Percentiles rank a stretch among this genome's conserved stretches.
Evolutionary conservation across 2,888 invertebrate genomes (phyloP).

Genomic region (Ceratothoa steindachneri): DNA sequence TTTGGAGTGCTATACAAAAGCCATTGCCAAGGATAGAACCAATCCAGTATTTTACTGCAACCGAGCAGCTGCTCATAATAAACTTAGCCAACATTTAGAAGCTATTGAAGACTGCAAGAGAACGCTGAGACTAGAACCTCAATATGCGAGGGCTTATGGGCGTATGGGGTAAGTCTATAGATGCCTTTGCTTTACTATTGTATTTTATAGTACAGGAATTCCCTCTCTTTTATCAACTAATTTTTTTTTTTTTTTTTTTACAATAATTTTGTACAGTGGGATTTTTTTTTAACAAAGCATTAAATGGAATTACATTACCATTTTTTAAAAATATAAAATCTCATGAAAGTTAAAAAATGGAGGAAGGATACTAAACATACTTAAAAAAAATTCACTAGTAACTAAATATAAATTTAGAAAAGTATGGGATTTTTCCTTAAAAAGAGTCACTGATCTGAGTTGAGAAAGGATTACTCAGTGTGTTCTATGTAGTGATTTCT

Average conservation of each 20-base stretch:
- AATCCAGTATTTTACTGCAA: constrained; percentile 97
- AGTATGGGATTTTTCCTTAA: too few relatives aligned
- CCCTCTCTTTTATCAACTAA: not conserved
- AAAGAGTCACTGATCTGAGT: too few relatives aligned
- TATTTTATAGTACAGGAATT: not conserved
- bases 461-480: too few relatives aligned
- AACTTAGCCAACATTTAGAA: constrained; percentile 73
- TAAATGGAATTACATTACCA: too few relatives aligned
- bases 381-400: too few relatives aligned
- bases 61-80: constrained; percentile 90
- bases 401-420: too few relatives aligned
- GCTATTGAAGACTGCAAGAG: constrained; percentile 87
- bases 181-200: too few relatives aligned
- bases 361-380: too few relatives aligned
- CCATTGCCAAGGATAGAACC: constrained; percentile 76
- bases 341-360: too few relatives aligned
- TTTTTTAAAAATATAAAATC: too few relatives aligned
- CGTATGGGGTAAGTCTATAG: constrained; percentile 67
- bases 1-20: constrained; percentile 73
- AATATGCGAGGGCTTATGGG: constrained; percentile 92
- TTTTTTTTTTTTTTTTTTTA: not conserved
- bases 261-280: constrained; percentile 13
- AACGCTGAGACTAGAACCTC: constrained; percentile 81
- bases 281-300: too few relatives aligned
- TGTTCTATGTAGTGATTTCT: too few relatives aligned